Base-by-base conservation (phyloP, 2,113 vertebrate genomes). In the Albula glossodonta region DNA sequence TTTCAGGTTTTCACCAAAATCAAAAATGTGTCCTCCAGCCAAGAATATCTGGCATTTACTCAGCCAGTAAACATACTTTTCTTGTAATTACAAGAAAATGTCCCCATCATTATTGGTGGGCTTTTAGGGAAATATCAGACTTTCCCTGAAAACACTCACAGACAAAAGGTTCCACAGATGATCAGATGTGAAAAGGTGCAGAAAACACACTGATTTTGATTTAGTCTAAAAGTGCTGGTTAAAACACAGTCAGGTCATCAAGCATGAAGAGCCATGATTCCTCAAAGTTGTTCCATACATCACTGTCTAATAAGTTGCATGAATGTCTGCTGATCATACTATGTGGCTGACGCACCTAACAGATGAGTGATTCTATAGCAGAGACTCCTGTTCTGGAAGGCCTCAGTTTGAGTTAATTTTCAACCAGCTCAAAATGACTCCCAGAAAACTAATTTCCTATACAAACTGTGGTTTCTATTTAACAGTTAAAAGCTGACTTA, bases 1-100 rank as follows among this genome's bases (percentile, higher is more conserved):
- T 74, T 74, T 22, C 70, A 74, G 70, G 31, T n/a, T 74, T n/a
- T 74, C 22, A 74, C 70, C 70, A 74, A n/a, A 74, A n/a, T 74
- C 10, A 74, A 74, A 31, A n/a, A 5, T 70, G 25, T 74, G 22
- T 74, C 10, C 70, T 74, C 70, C 6, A 74, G 70, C 25, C n/a
- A 74, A 31, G 70, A 74, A n/a, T n/a, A 74, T 25, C 8, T n/a
- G 22, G 25, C n/a, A 22, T 74, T 22, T 74, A 74, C 8, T 9
- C n/a, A 74, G 5, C 70, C 70, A 74, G 70, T n/a, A 74, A 70
- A 74, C 70, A 10, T 2, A n/a, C 5, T 74, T 74, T 74, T n/a
- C 12, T 74, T 74, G 31, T 66, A 66, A 66, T 66, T 4, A 19
- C n/a, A 4, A 74, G 70, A 74, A 5, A n/a, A n/a, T 31, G 10